Evolutionary conservation across 53 echinoderm and acorn worm species (phyloP).

Genomic region (Paelopatides confundens): DNA sequence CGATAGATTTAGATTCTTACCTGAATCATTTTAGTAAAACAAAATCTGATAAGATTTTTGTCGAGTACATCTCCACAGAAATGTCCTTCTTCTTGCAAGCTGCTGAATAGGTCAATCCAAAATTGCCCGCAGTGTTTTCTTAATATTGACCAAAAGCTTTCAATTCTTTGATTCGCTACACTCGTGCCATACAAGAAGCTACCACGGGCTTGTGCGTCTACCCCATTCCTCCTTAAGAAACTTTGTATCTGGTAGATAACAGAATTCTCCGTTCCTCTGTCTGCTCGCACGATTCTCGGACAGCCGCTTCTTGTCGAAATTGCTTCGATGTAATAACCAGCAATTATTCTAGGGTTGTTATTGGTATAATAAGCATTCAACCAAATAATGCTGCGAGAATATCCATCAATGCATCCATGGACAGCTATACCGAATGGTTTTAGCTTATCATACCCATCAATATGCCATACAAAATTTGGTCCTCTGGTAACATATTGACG

Average conservation of each 20-base stretch:
- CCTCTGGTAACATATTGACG: conserved; percentile 53
- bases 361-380: conserved; percentile 66
- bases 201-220: conserved; percentile 5
- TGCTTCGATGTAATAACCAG: conserved; percentile 50
- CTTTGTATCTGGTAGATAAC: background rate
- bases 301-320: background rate
- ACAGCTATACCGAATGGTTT: conserved; percentile 68
- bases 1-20: too few relatives aligned
- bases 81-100: conserved; percentile 50
- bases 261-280: conserved; percentile 37
- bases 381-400: conserved; percentile 66
- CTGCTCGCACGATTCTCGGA: background rate
- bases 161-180: conserved; percentile 63
- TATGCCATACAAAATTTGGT: conserved; percentile 67
- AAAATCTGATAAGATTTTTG: too few relatives aligned
- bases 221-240: background rate
- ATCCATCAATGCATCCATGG: conserved; percentile 75
- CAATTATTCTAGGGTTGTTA: conserved; percentile 49
- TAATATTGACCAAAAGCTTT: conserved; percentile 38
- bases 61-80: background rate
- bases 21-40: too few relatives aligned
- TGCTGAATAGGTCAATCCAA: conserved; percentile 60
- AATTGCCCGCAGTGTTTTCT: conserved; percentile 24
- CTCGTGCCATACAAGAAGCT: conserved; percentile 45
- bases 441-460: conserved; percentile 72